Evolutionary conservation across 2,113 vertebrate genomes (phyloP).

Genomic region (Turdus rufiventris): DNA sequence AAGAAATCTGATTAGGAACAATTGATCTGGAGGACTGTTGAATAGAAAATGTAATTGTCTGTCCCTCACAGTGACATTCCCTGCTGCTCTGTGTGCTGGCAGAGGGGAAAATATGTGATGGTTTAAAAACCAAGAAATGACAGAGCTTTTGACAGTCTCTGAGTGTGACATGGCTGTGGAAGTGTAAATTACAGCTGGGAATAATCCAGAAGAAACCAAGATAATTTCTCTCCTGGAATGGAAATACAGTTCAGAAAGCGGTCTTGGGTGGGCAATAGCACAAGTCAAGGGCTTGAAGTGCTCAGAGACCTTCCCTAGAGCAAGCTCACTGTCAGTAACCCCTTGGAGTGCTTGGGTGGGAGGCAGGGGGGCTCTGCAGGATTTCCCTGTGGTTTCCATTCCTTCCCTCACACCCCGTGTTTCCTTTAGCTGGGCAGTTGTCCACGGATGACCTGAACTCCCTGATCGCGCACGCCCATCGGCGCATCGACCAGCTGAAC

Average conservation of each 20-base stretch:
- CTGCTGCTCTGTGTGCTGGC: neutral
- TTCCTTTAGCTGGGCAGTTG: constrained; percentile 81
- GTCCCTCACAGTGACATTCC: neutral
- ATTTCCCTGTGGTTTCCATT: neutral
- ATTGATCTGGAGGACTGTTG: neutral
- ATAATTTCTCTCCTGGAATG: neutral
- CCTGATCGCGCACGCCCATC: constrained; percentile 92
- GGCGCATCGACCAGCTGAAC: constrained; percentile 93
- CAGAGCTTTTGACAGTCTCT: neutral
- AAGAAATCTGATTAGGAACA: neutral
- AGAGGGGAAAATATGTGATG: fast-evolving
- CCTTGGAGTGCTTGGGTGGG: fast-evolving
- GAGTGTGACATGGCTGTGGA: neutral
- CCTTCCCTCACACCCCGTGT: neutral
- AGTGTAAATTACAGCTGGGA: neutral
- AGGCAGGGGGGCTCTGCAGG: neutral
- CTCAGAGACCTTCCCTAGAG: fast-evolving
- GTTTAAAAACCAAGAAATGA: neutral
- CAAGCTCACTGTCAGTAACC: fast-evolving
- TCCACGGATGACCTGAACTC: constrained; percentile 88
- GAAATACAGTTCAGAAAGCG: neutral
- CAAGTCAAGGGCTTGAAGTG: neutral
- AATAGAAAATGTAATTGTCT: neutral
- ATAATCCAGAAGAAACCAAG: neutral
- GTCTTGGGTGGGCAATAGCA: fast-evolving